Evolutionary conservation across 2,888 invertebrate species (phyloP).

Genomic region (Zhuqinia jingwanae): DNA sequence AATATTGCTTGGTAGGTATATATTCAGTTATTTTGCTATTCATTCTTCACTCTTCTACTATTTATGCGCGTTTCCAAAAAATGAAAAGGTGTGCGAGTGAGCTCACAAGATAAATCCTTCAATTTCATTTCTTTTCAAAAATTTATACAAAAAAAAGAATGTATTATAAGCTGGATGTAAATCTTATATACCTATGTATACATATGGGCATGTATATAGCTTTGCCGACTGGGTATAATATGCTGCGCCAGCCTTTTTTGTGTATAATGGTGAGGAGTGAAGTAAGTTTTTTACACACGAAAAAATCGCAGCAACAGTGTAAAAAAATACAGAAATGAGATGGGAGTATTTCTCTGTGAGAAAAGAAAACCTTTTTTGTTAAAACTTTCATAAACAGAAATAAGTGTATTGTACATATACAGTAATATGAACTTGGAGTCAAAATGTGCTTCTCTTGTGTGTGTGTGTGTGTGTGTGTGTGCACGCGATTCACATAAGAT

Average conservation of each 20-base stretch:
- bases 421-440: no score
- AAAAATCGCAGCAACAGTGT: not conserved
- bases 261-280: not conserved
- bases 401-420: not conserved
- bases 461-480: not conserved
- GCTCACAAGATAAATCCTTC: conserved; percentile 24
- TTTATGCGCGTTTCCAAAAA: not conserved
- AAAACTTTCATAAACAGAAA: conserved; percentile 42
- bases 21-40: not conserved
- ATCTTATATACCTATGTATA: no score
- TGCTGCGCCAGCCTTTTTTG: not conserved
- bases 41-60: not conserved
- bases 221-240: no score
- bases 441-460: no score
- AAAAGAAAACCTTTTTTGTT: conserved; percentile 29
- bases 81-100: conserved; percentile 19
- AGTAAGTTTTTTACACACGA: conserved; percentile 2
- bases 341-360: not conserved
- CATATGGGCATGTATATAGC: no score
- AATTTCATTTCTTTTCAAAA: conserved; percentile 37
- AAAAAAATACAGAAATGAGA: not conserved
- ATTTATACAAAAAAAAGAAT: conserved; percentile 21
- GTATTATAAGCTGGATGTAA: not conserved
- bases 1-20: not conserved
- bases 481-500: conserved; percentile 26